These are phyloP conservation scores for Ctenoplectra terminalis DNA, from an alignment of 1,140 invertebrate species.

Conservation along the genomic window DNA sequence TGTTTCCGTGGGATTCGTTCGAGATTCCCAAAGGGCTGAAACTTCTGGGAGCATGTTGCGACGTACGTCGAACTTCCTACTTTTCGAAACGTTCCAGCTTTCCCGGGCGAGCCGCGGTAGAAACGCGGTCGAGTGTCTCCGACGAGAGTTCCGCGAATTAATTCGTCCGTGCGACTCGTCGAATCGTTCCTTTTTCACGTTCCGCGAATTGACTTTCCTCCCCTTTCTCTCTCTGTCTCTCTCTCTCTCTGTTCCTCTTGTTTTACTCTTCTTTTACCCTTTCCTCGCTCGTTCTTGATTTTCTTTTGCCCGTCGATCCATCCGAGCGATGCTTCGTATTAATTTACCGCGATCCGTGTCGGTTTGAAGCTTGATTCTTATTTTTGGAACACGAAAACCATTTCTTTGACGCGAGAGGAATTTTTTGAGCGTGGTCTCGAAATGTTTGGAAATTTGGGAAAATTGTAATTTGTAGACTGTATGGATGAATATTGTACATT, in stretches of 20 bases:
- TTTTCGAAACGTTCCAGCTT: conserved; percentile 51
- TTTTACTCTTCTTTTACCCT: neutral
- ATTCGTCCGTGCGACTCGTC: conserved; percentile 47
- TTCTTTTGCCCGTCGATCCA: neutral
- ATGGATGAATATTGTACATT: too few species aligned
- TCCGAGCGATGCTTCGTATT: conserved; percentile 27
- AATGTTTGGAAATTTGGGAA: too few species aligned
- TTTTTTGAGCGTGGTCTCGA: neutral
- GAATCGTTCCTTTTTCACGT: conserved; percentile 21
- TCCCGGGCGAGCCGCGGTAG: conserved; percentile 34
- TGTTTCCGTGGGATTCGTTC: conserved; percentile 22
- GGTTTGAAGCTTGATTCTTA: neutral
- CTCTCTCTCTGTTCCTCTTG: conserved; percentile 1
- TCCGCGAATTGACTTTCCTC: conserved; percentile 19
- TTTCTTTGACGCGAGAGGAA: neutral
- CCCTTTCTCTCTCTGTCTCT: neutral
- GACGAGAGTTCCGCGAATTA: conserved; percentile 59
- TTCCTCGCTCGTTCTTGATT: neutral
- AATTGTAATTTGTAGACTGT: too few species aligned
- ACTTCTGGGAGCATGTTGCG: conserved; percentile 47
- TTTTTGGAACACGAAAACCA: neutral
- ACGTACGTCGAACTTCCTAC: conserved; percentile 57
- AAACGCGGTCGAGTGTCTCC: conserved; percentile 43
- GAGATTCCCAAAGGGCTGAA: conserved; percentile 58
- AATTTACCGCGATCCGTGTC: conserved; percentile 5